Conservation (phyloP, 2,888 invertebrate species). For the Vanessa cardui region DNA sequence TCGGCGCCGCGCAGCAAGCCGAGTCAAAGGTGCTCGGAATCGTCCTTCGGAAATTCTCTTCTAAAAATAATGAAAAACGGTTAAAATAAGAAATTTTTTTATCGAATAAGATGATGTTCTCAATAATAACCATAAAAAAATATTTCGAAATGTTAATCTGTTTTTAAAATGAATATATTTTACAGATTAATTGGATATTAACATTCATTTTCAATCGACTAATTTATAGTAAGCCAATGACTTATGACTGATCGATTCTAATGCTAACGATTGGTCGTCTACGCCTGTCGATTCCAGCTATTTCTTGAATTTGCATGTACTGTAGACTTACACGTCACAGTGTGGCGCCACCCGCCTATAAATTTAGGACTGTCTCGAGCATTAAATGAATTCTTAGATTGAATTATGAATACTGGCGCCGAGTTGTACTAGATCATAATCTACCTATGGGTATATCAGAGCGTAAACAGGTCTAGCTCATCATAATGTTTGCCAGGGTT, state of each 20-base stretch:
- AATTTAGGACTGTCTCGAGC: conserved; percentile 78
- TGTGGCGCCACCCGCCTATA: conserved; percentile 78
- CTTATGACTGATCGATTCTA: conserved; percentile 26
- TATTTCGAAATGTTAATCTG: background rate
- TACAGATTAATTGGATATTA: background rate
- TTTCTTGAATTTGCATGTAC: conserved; percentile 44
- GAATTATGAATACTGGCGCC: conserved; percentile 74
- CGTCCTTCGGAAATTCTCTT: conserved; percentile 43
- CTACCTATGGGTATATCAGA: conserved; percentile 60
- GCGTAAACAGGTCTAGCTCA: conserved; percentile 67
- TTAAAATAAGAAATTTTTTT: background rate
- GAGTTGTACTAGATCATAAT: conserved; percentile 71
- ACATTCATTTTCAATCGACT: conserved; percentile 17
- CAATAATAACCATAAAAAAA: background rate
- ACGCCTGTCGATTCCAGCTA: conserved; percentile 28
- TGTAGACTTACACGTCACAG: conserved; percentile 65
- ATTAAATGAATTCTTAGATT: conserved; percentile 77
- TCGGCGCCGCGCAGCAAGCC: conserved; percentile 54
- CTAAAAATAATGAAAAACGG: conserved; percentile 3
- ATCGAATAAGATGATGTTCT: background rate
- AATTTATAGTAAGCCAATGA: conserved; percentile 16
- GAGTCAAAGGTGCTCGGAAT: conserved; percentile 67
- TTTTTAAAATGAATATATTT: background rate
- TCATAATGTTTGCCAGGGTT: conserved; percentile 55
- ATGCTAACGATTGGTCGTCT: conserved; percentile 22